Percentiles rank a stretch among this genome's conserved stretches.
Evolutionary conservation across 2,797 vertebrate species (phyloP).

Genomic region (Danio jaintianensis): DNA sequence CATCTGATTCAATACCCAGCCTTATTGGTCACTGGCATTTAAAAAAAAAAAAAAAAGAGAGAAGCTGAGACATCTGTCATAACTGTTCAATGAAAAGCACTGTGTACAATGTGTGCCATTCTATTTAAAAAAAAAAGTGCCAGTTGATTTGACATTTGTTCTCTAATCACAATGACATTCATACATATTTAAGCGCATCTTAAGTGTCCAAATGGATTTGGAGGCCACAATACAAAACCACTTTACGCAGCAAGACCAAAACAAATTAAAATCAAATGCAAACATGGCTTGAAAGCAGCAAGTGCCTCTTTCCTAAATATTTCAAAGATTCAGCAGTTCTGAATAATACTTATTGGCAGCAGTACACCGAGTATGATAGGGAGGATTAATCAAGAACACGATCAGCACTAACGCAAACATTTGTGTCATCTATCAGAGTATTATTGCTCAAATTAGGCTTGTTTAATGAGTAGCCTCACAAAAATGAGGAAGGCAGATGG

Average conservation of each 20-base stretch:
- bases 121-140: too few species aligned
- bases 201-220: background rate
- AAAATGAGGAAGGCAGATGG: background rate
- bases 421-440: conserved; percentile 25
- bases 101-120: background rate
- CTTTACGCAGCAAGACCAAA: background rate
- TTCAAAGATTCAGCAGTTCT: background rate
- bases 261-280: too few species aligned
- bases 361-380: conserved; percentile 31
- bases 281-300: too few species aligned
- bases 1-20: too few species aligned
- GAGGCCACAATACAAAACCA: background rate
- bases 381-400: conserved; percentile 44
- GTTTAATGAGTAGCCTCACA: background rate
- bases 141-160: background rate
- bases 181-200: background rate
- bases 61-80: background rate
- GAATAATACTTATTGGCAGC: background rate
- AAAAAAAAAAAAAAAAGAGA: too few species aligned
- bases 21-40: too few species aligned
- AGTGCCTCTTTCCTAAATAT: background rate
- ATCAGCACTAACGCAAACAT: conserved; percentile 37
- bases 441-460: conserved; percentile 17
- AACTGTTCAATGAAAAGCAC: background rate
- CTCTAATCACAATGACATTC: background rate